Evolutionary conservation across 2,888 invertebrate genomes (phyloP), one percentile per base, ranked within the genome.

Genomic region (Dryobota labecula): DNA sequence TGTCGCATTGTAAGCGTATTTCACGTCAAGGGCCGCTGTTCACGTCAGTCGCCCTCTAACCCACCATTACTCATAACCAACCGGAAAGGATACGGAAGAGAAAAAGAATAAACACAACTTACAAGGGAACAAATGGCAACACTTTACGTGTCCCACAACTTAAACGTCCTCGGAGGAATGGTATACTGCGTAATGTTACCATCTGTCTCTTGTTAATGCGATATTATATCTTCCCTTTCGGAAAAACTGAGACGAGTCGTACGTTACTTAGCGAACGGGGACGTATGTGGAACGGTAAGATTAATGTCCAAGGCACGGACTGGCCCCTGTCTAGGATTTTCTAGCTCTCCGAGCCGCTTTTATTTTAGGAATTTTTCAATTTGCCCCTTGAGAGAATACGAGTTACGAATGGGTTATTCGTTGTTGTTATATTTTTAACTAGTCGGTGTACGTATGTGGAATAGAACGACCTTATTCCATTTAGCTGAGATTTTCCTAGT

Each of bases 91-190:
- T 86, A 86, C 82, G 87, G 87, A 88, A 90, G 87, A 88, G 89
- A 88, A 87, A 92, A 91, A 91, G 89, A 93, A 93, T 93, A 94
- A 92, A 93, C 92, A 93, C 91, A 92, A 92, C 91, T 92, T 92
- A 91, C 91, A 91, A 88, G 82, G 86, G 91, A 92, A 94, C 92
- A 94, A 94, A 94, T 94, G 91, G 91, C 87, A 91, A 92, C 94
- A 93, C 94, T 94, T 92, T 94, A 93, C 91, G 92, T 92, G 92
- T 91, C 92, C 91, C 92, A 91, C 92, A 93, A 93, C 92, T 93
- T 93, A 93, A 94, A 93, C 89, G 92, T 89, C 90, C 88, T 89
- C 87, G 83, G 89, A 90, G 91, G 92, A 91, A 93, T 92, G 92
- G 92, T 90, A 91, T 92, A 91, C 90, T 88, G 90, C 89, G 90